Base-by-base conservation (phyloP, 2,888 invertebrate genomes). In the Rutpela maculata region DNA sequence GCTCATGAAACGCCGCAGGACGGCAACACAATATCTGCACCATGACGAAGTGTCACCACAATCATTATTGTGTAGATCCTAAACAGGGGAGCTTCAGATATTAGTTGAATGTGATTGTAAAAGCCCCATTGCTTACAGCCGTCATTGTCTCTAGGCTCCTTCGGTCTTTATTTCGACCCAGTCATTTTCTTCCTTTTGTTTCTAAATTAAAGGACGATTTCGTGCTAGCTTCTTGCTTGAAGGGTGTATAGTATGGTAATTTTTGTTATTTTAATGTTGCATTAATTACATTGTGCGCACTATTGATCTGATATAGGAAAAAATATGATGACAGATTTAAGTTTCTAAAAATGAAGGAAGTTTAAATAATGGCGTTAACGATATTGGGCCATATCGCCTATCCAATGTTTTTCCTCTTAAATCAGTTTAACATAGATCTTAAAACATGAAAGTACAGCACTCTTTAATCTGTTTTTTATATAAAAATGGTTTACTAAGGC, bases 201-300 rank as follows among this genome's bases (percentile, higher is more conserved):
- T 67, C 62, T 60, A 76, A 77, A 79, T 79, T 79, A 79, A 76
- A 74, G 76, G 72, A 65, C 76, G 71, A 74, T 76, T 76, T 62
- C 74, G 71, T 69, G 35, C 65, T 26, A 66, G 38, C 63, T 63
- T 55, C 26, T 62, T 43, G 50, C 72, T 35, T 17, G 15, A 17
- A 63, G 55, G 55, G 15, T 43, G 10, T 55, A 31, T 43, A 17
- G n/a, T 55, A 62, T 19, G 50, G 17, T 63, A 63, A 72, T 72
- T 72, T 72, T 72, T 62, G 50, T 66, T 50, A 56, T 55, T 55
- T 38, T 55, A 55, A 56, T 43, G 15, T 38, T n/a, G 17, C 38
- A 7, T 19, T 65, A 11, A 18, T 43, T 59, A 19, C 22, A 59
- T 59, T 59, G 12, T 10, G 19, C 18, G 3, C 12, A 22, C 0